Percentiles rank a stretch among this genome's conserved stretches.
Conservation (phyloP, 2,888 invertebrate species). For the Caenorhabditis afra region DNA sequence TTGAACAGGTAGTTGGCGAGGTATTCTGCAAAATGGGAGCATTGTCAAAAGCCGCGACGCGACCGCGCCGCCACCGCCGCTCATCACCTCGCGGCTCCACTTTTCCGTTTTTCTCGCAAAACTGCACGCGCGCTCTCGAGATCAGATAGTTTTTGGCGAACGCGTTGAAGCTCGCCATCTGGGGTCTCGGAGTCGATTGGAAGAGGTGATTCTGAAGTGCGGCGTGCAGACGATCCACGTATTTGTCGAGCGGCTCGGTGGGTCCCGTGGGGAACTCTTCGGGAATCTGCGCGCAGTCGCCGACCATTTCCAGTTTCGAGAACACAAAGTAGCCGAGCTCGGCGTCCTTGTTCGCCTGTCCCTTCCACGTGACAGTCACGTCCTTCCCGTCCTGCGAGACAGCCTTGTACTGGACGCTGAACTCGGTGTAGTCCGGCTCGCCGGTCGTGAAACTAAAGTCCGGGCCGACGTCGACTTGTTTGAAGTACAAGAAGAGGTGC, state of each 20-base stretch:
- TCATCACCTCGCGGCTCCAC: neutral
- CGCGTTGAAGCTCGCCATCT: neutral
- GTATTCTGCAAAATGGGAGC: neutral
- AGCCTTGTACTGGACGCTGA: neutral
- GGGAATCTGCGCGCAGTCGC: constrained; percentile 19
- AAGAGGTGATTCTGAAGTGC: neutral
- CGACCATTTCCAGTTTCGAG: constrained; percentile 6
- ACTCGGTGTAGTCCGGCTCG: neutral
- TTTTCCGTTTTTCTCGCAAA: constrained; percentile 11
- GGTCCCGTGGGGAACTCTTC: neutral
- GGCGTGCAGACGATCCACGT: neutral
- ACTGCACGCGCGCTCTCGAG: neutral
- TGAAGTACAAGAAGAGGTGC: constrained; percentile 21
- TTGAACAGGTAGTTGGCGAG: constrained; percentile 2
- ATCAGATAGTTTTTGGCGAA: constrained; percentile 8
- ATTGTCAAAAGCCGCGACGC: neutral
- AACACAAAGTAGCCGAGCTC: neutral
- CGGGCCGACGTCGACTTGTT: constrained; percentile 1
- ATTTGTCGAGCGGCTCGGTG: neutral
- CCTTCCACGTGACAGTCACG: constrained; percentile 6
- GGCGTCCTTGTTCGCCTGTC: constrained; percentile 10
- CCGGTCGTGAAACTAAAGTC: constrained; percentile 2
- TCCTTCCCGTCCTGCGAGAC: constrained; percentile 7
- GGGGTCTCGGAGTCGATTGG: neutral
- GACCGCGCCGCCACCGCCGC: neutral